Base-by-base conservation (phyloP, 1,140 invertebrate genomes). In the Megalopta genalis region DNA sequence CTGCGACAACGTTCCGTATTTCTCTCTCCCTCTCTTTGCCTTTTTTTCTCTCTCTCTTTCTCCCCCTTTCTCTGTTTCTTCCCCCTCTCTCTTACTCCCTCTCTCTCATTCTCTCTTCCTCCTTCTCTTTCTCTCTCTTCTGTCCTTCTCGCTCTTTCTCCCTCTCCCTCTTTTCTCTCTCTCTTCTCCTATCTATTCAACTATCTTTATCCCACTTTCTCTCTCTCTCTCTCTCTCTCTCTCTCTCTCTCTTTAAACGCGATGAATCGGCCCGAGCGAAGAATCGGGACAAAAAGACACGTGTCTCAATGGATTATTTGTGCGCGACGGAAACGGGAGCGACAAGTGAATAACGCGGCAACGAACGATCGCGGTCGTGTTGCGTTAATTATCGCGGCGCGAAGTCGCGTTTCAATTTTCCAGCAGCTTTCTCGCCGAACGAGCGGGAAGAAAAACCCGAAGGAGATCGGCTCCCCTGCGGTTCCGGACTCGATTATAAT, bases 241-340 rank as follows among this genome's bases (percentile, higher is more conserved):
- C 14, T 46, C 42, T 46, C 10, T 12, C 14, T 12, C 42, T 7
- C 54, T 0, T 0, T 21, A 21, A 9, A 57, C 21, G 21, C 54
- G 54, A n/a, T n/a, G 54, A 57, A 57, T 57, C 21, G 54, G 52
- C 16, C 52, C 21, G 16, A 21, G 18, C 52, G 52, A 54, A 54
- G 52, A 54, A 54, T 54, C 52, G 52, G 1, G 21, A 57, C 54
- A 57, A 57, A n/a, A 57, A 57, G 54, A 57, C 54, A n/a, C 54
- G 54, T n/a, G 54, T n/a, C 18, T 57, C 54, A 57, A 57, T 57
- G 54, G 54, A 57, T 57, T 57, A 57, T 57, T 57, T 57, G 54
- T n/a, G n/a, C n/a, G 5, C 54, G 1, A 21, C 54, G 54, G 21
- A 57, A 57, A 57, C 18, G 52, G 52, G 52, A 54, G 18, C 52